Evolutionary conservation across 2,888 invertebrate species (phyloP).

Genomic region (Erpobdella octoculata): DNA sequence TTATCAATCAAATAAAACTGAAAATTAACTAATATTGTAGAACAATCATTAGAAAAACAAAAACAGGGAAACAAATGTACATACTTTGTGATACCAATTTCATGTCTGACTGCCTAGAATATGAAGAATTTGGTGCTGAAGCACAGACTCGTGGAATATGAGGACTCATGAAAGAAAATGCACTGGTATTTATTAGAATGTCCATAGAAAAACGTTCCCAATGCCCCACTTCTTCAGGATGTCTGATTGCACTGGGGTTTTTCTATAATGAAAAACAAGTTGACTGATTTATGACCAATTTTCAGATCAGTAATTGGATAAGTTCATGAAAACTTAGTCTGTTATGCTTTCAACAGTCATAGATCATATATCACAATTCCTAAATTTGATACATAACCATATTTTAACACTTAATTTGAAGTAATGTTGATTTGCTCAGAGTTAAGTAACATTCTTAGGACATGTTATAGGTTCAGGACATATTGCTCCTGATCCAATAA

Average conservation of each 20-base stretch:
- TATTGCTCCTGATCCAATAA: no score
- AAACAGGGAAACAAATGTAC: background rate
- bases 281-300: no score
- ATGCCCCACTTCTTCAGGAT: constrained; percentile 81
- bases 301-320: no score
- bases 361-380: no score
- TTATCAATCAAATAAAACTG: background rate
- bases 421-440: no score
- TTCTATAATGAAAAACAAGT: constrained; percentile 52
- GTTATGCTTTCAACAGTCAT: no score
- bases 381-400: no score
- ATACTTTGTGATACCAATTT: constrained; percentile 36
- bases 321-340: no score
- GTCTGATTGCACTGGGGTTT: constrained; percentile 77
- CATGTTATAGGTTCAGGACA: no score
- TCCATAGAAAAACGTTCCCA: constrained; percentile 76
- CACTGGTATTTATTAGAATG: constrained; percentile 66
- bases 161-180: constrained; percentile 63
- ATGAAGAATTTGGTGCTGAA: constrained; percentile 58
- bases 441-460: no score
- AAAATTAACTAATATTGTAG: background rate
- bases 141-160: constrained; percentile 70
- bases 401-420: no score
- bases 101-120: constrained; percentile 44
- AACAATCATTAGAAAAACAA: background rate